Evolutionary conservation across 2,113 vertebrate genomes (phyloP).

Genomic region (Callospermophilus lateralis): DNA sequence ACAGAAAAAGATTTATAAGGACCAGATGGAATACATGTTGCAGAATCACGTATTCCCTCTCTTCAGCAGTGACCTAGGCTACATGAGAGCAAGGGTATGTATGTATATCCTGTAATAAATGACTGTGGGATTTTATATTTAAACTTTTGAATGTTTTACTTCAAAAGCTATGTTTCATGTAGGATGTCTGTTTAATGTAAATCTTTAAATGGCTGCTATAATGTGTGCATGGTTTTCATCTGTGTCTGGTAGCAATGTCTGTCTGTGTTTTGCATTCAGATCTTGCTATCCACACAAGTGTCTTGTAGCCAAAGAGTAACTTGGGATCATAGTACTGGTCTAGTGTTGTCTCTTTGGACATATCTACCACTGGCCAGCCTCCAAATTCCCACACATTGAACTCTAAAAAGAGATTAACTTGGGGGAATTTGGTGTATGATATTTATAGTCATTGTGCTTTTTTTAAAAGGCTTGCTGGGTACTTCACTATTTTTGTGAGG

Average conservation of each 20-base stretch:
- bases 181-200: neutral
- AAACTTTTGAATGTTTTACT: neutral
- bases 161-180: neutral
- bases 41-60: slow-evolving; percentile 99
- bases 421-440: neutral
- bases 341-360: slow-evolving; percentile 86
- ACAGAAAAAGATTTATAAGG: slow-evolving; percentile 99
- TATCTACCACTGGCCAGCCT: slow-evolving; percentile 87
- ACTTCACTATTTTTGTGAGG: slow-evolving; percentile 99
- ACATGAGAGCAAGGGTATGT: slow-evolving; percentile 98
- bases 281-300: slow-evolving; percentile 85
- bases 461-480: slow-evolving; percentile 97
- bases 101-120: slow-evolving; percentile 12
- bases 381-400: slow-evolving; percentile 87
- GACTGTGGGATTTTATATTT: neutral
- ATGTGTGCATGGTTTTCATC: slow-evolving; percentile 89
- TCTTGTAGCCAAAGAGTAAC: slow-evolving; percentile 86
- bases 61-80: slow-evolving; percentile 97
- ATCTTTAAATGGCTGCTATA: slow-evolving; percentile 81
- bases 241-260: slow-evolving; percentile 87
- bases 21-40: slow-evolving; percentile 99
- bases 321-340: slow-evolving; percentile 92
- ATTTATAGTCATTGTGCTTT: slow-evolving; percentile 47
- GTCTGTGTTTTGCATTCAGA: slow-evolving; percentile 87
- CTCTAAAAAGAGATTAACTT: neutral